Percentiles rank a stretch among this genome's conserved stretches.
These are phyloP conservation scores for Agrochola circellaris DNA, from an alignment of 2,888 invertebrate species.

Conservation along the genomic window DNA sequence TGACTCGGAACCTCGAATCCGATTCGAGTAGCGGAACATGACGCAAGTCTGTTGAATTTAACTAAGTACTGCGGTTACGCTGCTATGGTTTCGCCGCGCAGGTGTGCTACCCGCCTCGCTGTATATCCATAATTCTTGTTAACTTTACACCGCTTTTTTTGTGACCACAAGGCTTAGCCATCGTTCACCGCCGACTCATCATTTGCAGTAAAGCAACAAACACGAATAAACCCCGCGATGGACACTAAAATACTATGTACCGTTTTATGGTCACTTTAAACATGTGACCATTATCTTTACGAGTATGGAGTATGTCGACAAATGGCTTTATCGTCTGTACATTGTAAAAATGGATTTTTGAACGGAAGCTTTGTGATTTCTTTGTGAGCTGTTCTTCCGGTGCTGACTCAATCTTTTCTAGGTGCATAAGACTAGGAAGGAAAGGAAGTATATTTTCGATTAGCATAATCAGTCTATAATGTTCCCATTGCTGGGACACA, in stretches of 20 bases:
- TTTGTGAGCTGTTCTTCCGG: background rate
- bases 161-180: constrained; percentile 42
- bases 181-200: constrained; percentile 62
- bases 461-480: background rate
- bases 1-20: too few species aligned
- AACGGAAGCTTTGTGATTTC: constrained; percentile 4
- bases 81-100: too few species aligned
- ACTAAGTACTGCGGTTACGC: too few species aligned
- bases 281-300: constrained; percentile 65
- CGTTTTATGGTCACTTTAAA: constrained; percentile 64
- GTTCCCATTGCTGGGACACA: too few species aligned
- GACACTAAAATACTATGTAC: constrained; percentile 70
- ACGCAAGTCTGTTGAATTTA: too few species aligned
- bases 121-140: background rate
- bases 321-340: constrained; percentile 46
- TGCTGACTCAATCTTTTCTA: background rate
- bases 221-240: constrained; percentile 60
- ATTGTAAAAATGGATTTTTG: constrained; percentile 40
- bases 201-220: constrained; percentile 69
- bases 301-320: constrained; percentile 32
- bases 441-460: background rate
- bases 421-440: background rate
- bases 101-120: too few species aligned
- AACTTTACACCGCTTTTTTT: constrained; percentile 24
- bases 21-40: too few species aligned